Conservation (phyloP, 1,140 invertebrate species). For the Drosophila littoralis region DNA sequence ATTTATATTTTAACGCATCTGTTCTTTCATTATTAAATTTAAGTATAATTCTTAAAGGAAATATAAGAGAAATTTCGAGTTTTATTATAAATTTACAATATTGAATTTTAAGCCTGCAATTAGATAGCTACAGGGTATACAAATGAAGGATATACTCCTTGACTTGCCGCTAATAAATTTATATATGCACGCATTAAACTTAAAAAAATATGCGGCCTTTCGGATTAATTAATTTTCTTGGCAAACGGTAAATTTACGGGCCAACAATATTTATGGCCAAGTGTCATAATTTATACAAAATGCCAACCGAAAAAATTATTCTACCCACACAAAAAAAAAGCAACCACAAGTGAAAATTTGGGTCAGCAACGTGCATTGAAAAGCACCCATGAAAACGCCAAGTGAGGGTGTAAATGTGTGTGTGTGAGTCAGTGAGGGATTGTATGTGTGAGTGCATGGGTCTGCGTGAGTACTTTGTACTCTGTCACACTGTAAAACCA, state of each 20-base stretch:
- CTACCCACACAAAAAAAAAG: constrained; percentile 40
- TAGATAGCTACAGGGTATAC: not conserved
- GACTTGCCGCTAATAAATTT: not conserved
- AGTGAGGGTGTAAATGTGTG: constrained; percentile 13
- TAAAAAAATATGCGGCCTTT: constrained; percentile 35
- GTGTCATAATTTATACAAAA: constrained; percentile 56
- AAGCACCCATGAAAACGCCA: constrained; percentile 59
- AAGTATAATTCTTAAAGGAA: too few species aligned
- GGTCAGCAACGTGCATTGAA: constrained; percentile 76
- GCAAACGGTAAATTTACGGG: constrained; percentile 43
- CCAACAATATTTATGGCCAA: constrained; percentile 55
- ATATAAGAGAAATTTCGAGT: too few species aligned
- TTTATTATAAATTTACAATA: too few species aligned
- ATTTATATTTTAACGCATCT: not conserved
- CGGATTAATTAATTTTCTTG: constrained; percentile 61
- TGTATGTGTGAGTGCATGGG: not conserved
- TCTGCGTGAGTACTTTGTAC: constrained; percentile 19
- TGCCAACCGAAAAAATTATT: constrained; percentile 32
- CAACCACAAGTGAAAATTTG: constrained; percentile 57
- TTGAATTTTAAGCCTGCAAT: too few species aligned
- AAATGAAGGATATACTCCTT: not conserved
- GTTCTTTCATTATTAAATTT: too few species aligned
- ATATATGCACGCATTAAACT: constrained; percentile 38
- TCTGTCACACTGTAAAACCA: constrained; percentile 75
- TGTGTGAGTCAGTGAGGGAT: constrained; percentile 2